A percentile compares a stretch with the other conserved stretches of the same genome.
Conservation (phyloP, 2,888 invertebrate species). For the Xanthorhoe spadicearia region DNA sequence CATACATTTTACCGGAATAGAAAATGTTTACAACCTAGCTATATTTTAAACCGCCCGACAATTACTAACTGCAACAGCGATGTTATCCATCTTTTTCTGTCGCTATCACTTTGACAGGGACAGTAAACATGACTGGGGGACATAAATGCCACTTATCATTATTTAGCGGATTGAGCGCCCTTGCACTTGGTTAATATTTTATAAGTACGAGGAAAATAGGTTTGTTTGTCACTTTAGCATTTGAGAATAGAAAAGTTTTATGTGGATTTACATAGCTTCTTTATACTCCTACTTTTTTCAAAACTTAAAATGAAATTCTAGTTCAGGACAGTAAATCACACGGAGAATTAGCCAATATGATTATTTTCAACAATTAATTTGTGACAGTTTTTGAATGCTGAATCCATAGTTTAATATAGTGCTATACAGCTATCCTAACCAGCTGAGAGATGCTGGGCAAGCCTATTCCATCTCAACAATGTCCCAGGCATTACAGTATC, state of each 20-base stretch:
- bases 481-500: too few species aligned
- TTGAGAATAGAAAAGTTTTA: background rate
- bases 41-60: background rate
- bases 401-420: too few species aligned
- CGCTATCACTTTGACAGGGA: conserved; percentile 50
- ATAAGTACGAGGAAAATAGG: conserved; percentile 39
- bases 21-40: background rate
- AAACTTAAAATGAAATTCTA: too few species aligned
- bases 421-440: too few species aligned
- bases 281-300: too few species aligned
- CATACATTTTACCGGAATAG: background rate
- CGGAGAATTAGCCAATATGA: too few species aligned
- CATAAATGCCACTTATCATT: conserved; percentile 62
- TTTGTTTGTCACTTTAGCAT: conserved; percentile 33
- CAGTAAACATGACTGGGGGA: conserved; percentile 40
- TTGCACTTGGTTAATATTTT: conserved; percentile 61
- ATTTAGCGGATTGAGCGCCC: conserved; percentile 65
- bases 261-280: background rate
- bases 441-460: too few species aligned
- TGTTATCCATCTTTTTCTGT: conserved; percentile 53
- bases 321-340: too few species aligned
- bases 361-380: too few species aligned
- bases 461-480: too few species aligned
- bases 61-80: conserved; percentile 16
- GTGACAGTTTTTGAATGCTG: too few species aligned